Conservation (phyloP, 1,140 invertebrate genomes). For the Bombus huntii region DNA sequence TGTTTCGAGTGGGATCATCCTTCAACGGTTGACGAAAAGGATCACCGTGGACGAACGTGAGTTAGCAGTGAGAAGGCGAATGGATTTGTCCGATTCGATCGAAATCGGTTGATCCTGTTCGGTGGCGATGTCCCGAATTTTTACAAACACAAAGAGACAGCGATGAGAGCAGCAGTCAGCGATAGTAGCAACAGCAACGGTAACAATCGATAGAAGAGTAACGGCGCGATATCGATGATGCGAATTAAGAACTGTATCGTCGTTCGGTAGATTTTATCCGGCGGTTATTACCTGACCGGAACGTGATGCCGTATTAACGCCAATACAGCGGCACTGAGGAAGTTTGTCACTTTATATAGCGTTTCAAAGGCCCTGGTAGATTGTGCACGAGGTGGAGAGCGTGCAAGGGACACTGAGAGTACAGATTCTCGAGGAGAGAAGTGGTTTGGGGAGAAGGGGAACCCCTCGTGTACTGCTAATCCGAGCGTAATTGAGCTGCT, state of each 20-base stretch:
- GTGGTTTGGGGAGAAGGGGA: conserved; percentile 50
- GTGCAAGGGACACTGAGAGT: conserved; percentile 67
- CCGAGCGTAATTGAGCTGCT: conserved; percentile 71
- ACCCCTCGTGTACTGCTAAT: conserved; percentile 73
- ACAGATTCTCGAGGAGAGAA: conserved; percentile 60
- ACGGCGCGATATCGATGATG: not conserved
- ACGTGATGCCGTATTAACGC: conserved; percentile 61
- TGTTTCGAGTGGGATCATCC: conserved; percentile 4
- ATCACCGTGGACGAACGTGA: not conserved
- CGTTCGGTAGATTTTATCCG: not conserved
- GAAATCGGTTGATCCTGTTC: no score
- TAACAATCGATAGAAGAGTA: not conserved
- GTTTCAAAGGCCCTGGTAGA: conserved; percentile 72
- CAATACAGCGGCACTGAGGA: conserved; percentile 68
- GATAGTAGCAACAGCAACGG: not conserved
- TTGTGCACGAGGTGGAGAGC: conserved; percentile 69
- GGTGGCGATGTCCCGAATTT: not conserved
- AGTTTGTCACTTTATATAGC: conserved; percentile 81
- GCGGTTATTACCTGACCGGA: conserved; percentile 31
- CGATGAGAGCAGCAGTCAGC: not conserved
- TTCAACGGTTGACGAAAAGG: not conserved
- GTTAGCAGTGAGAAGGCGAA: no score
- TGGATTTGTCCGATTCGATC: no score
- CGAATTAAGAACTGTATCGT: not conserved
- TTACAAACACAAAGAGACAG: not conserved